These are phyloP conservation scores for Eretmochelys imbricata DNA, from an alignment of 2,113 vertebrate species.

Conservation along the genomic window DNA sequence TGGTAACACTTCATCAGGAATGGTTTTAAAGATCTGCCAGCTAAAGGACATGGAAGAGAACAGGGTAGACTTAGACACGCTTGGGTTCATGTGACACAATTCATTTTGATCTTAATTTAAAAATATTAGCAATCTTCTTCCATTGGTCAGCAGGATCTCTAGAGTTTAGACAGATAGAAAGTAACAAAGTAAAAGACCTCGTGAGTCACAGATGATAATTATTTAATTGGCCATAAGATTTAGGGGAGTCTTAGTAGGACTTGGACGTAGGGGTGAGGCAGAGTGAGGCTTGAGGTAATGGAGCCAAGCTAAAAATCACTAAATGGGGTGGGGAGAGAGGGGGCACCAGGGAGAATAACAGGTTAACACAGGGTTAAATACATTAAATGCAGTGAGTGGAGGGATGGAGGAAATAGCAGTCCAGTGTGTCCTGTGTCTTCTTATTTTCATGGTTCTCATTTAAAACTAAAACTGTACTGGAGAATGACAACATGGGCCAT, in stretches of 20 bases:
- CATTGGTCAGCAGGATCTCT: not conserved
- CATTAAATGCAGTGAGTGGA: not conserved
- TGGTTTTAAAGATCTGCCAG: slow-evolving; percentile 88
- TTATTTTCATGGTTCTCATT: not conserved
- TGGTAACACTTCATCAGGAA: slow-evolving; percentile 79
- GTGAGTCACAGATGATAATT: not conserved
- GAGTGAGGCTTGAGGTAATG: not conserved
- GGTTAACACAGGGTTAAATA: not conserved
- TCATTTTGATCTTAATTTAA: not conserved
- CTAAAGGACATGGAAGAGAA: slow-evolving; percentile 70
- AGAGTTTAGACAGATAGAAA: not conserved
- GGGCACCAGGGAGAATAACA: not conserved
- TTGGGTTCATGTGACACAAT: not conserved
- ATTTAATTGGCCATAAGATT: not conserved
- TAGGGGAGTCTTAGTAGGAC: not conserved
- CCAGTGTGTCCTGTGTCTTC: not conserved
- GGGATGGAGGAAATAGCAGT: not conserved
- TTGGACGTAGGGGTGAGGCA: not conserved
- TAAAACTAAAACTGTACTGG: not conserved
- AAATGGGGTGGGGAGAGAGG: not conserved
- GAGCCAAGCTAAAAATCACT: not conserved
- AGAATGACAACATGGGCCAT: too few relatives aligned
- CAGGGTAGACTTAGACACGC: not conserved
- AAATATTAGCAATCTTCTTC: not conserved
- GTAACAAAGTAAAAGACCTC: not conserved